Evolutionary conservation across 2,888 invertebrate genomes (phyloP).

Genomic region (Troides helena): DNA sequence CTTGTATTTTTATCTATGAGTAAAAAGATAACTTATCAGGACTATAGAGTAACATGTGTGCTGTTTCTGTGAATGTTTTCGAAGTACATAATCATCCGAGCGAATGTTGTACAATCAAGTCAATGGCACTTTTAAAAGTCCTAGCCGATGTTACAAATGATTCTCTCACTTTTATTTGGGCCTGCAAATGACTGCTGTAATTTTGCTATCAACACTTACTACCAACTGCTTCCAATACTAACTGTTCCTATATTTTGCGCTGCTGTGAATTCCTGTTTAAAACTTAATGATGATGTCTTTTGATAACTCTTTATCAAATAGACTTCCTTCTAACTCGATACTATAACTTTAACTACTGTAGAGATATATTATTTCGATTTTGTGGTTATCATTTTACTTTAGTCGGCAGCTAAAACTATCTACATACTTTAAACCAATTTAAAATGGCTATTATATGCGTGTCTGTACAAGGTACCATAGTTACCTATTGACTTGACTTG

Average conservation of each 20-base stretch:
- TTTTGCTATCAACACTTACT: slow-evolving; percentile 20
- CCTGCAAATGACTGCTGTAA: slow-evolving; percentile 19
- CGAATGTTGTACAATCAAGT: slow-evolving; percentile 22
- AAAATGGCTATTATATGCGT: too few relatives aligned
- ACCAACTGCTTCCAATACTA: neutral
- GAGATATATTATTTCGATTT: neutral
- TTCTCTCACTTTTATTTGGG: slow-evolving; percentile 21
- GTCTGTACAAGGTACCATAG: too few relatives aligned
- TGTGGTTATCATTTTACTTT: neutral
- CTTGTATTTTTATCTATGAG: too few relatives aligned
- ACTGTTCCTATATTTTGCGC: neutral
- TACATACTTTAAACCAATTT: too few relatives aligned
- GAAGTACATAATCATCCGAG: slow-evolving; percentile 16
- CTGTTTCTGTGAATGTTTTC: slow-evolving; percentile 2
- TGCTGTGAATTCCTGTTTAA: neutral
- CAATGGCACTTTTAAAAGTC: slow-evolving; percentile 14
- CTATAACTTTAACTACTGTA: neutral
- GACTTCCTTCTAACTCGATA: neutral
- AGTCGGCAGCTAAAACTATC: neutral
- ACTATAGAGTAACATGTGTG: neutral
- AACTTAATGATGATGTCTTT: slow-evolving; percentile 1
- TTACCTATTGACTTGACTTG: too few relatives aligned
- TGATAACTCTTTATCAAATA: neutral
- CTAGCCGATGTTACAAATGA: slow-evolving; percentile 18
- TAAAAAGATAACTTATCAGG: too few relatives aligned